Conservation (phyloP, 1,140 invertebrate genomes). For the Habropoda laboriosa region DNA sequence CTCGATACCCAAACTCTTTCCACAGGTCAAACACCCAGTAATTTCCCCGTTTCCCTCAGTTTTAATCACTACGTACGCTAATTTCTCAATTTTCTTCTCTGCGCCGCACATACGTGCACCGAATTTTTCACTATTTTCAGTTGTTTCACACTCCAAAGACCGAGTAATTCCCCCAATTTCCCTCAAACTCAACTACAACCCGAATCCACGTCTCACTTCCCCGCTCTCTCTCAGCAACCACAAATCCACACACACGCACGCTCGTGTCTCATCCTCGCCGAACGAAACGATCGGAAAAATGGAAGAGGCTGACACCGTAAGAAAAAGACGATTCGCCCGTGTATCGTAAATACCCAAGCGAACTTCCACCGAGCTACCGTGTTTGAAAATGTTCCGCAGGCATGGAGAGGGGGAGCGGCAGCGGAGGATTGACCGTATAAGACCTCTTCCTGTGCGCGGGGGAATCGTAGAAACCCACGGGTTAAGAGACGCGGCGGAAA, state of each 20-base stretch:
- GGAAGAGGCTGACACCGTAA: too few relatives aligned
- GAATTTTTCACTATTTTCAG: too few relatives aligned
- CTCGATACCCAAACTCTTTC: neutral
- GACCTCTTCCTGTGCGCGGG: slow-evolving; percentile 40
- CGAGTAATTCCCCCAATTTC: too few relatives aligned
- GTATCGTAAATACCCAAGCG: too few relatives aligned
- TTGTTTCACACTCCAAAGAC: neutral
- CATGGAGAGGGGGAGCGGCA: neutral
- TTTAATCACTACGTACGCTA: neutral
- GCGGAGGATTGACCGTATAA: slow-evolving; percentile 42
- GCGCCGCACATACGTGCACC: too few relatives aligned
- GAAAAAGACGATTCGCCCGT: too few relatives aligned
- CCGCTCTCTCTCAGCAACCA: too few relatives aligned
- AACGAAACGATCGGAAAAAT: too few relatives aligned
- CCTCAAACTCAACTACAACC: too few relatives aligned
- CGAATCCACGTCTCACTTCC: too few relatives aligned
- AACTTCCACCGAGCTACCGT: neutral
- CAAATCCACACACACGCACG: too few relatives aligned
- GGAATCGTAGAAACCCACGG: slow-evolving; percentile 61
- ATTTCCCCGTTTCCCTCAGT: neutral
- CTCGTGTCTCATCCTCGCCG: too few relatives aligned
- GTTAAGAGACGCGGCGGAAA: slow-evolving; percentile 52
- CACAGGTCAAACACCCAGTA: neutral
- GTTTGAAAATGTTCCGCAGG: neutral
- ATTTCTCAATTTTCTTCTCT: neutral